These are phyloP conservation scores for Leucopternis melanops DNA, from an alignment of 2,113 vertebrate species.

Conservation along the genomic window DNA sequence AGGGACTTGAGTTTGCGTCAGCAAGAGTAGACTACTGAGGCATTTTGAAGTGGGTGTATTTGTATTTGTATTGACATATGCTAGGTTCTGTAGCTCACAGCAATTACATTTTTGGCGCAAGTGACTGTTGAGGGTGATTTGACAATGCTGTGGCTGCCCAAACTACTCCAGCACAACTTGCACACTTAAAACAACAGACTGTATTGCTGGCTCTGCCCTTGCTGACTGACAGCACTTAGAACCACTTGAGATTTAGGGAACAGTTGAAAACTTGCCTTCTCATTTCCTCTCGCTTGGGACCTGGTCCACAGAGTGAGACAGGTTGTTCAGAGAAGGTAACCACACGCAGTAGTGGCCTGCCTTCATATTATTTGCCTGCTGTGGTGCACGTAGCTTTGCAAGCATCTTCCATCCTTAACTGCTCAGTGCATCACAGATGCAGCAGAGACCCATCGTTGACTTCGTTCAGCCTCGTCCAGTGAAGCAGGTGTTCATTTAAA, in stretches of 20 bases:
- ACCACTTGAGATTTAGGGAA: not conserved
- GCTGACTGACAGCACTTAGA: not conserved
- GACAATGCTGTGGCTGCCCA: not conserved
- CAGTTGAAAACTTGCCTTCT: not conserved
- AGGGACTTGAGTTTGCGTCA: not conserved
- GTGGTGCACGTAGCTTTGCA: not conserved
- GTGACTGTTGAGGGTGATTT: not conserved
- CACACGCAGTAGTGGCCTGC: not conserved
- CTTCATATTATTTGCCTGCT: not conserved
- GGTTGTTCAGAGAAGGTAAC: not conserved
- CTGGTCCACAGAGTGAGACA: not conserved
- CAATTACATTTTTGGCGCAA: not conserved
- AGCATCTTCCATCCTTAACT: not conserved
- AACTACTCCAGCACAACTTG: not conserved
- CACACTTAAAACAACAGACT: not conserved
- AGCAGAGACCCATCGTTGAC: not conserved
- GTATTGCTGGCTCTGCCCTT: not conserved
- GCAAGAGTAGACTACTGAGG: not conserved
- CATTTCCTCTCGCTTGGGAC: not conserved
- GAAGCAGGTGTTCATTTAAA: constrained; percentile 19
- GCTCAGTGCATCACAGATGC: not conserved
- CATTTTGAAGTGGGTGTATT: not conserved
- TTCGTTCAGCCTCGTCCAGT: not conserved
- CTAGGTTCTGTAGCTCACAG: not conserved
- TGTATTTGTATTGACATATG: not conserved